phyloP scores from a whole-genome alignment of 2,888 invertebrate species.

The Tanytarsus gracilentus region DNA sequence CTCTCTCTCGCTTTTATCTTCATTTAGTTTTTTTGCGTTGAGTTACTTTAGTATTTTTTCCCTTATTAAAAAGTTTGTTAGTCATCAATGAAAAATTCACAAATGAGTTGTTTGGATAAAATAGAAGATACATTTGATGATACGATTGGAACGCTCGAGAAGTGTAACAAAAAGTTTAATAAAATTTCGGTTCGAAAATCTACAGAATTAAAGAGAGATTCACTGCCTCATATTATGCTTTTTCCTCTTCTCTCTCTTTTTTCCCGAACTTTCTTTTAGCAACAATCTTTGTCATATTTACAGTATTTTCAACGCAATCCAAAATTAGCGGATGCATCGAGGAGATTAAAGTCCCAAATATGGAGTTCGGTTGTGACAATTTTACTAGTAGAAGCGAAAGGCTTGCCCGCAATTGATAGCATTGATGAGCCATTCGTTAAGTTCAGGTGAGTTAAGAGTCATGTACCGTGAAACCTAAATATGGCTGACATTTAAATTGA shows the following conservation, averaged over 20 bases:
- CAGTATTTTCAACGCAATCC: constrained; percentile 75
- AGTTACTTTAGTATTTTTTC: too few relatives aligned
- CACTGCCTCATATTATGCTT: constrained; percentile 41
- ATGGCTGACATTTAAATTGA: not conserved
- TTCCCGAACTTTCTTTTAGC: constrained; percentile 40
- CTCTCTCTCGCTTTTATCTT: too few relatives aligned
- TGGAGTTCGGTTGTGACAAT: constrained; percentile 97
- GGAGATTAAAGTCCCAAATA: constrained; percentile 83
- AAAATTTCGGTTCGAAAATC: too few relatives aligned
- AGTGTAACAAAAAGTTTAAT: too few relatives aligned
- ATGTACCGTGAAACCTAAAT: too few relatives aligned
- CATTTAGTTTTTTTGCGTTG: too few relatives aligned
- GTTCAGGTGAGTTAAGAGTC: constrained; percentile 74
- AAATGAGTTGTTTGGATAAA: too few relatives aligned
- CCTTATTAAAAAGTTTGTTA: too few relatives aligned
- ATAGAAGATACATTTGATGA: too few relatives aligned
- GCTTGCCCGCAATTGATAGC: constrained; percentile 76
- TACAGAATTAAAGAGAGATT: constrained; percentile 40
- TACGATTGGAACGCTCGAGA: too few relatives aligned
- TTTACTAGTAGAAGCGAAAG: constrained; percentile 90
- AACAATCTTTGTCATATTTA: constrained; percentile 36
- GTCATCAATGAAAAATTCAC: too few relatives aligned
- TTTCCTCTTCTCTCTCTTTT: constrained; percentile 40
- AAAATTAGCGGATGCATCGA: constrained; percentile 69
- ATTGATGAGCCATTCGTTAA: constrained; percentile 91